These are phyloP conservation scores for Cosmopolites sordidus DNA, from an alignment of 2,888 invertebrate genomes.

Conservation along the genomic window DNA sequence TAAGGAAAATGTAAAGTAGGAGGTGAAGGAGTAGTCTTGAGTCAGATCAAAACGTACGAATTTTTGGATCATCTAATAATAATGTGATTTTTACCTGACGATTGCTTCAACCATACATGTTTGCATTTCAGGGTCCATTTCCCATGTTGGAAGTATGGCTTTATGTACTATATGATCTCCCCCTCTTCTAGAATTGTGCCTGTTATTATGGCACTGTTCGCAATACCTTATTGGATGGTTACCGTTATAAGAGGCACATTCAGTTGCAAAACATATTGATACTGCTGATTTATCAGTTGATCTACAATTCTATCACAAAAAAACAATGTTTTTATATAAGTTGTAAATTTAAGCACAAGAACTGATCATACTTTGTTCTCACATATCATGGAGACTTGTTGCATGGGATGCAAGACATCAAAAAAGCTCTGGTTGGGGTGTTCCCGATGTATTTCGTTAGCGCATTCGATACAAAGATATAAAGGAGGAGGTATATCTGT, in stretches of 20 bases:
- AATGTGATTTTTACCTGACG: conserved; percentile 62
- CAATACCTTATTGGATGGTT: conserved; percentile 95
- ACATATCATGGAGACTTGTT: conserved; percentile 90
- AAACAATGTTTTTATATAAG: background rate
- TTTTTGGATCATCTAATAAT: background rate
- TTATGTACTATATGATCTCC: conserved; percentile 89
- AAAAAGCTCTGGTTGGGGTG: conserved; percentile 81
- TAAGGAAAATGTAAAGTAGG: too few species aligned
- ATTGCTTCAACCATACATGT: conserved; percentile 92
- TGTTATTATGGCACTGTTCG: conserved; percentile 80
- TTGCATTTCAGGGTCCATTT: conserved; percentile 86
- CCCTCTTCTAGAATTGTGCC: conserved; percentile 83
- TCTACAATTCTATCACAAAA: conserved; percentile 73
- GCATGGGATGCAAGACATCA: conserved; percentile 88
- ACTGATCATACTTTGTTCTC: conserved; percentile 84
- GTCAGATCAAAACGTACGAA: background rate
- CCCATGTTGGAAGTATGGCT: conserved; percentile 81
- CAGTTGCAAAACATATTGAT: conserved; percentile 93
- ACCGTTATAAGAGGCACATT: conserved; percentile 94
- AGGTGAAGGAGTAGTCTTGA: background rate
- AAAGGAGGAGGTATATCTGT: conserved; percentile 89
- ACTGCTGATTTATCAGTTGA: conserved; percentile 88
- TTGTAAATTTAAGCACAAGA: too few species aligned
- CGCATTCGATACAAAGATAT: conserved; percentile 94
- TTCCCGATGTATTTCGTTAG: conserved; percentile 84